Conservation (phyloP, 1,140 invertebrate species). For the Maniola jurtina region DNA sequence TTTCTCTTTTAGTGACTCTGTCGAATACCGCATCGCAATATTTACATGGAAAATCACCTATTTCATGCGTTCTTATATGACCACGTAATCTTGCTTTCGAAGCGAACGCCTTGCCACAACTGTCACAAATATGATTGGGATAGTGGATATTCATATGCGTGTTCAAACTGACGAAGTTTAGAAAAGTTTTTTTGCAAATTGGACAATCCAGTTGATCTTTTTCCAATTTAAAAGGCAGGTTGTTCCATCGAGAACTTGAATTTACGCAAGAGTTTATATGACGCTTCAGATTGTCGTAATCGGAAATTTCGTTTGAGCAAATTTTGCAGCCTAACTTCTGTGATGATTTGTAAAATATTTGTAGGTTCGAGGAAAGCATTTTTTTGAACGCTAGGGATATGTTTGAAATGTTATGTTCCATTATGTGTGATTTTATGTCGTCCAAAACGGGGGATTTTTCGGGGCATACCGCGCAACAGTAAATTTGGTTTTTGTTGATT, state of each 20-base stretch:
- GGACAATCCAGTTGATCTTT: conserved; percentile 72
- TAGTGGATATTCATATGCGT: conserved; percentile 74
- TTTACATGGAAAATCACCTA: conserved; percentile 58
- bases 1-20: conserved; percentile 64
- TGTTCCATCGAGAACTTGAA: conserved; percentile 43
- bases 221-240: conserved; percentile 66
- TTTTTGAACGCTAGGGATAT: conserved; percentile 61
- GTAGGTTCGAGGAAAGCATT: conserved; percentile 55
- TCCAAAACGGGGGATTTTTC: conserved; percentile 52
- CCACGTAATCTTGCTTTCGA: conserved; percentile 75
- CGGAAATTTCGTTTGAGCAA: conserved; percentile 47
- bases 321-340: conserved; percentile 52
- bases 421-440: conserved; percentile 53
- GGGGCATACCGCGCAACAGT: conserved; percentile 56
- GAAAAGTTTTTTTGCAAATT: conserved; percentile 72
- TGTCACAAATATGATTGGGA: conserved; percentile 69
- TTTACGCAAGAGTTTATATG: conserved; percentile 54
- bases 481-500: conserved; percentile 53
- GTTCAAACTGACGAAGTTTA: conserved; percentile 66
- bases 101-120: conserved; percentile 76
- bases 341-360: conserved; percentile 49
- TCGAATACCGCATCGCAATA: conserved; percentile 72
- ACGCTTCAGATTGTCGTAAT: conserved; percentile 49
- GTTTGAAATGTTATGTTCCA: conserved; percentile 48
- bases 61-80: conserved; percentile 72